Percentiles rank a stretch among this genome's conserved stretches.
These are phyloP conservation scores for Irena cyanogastra DNA, from an alignment of 2,113 vertebrate genomes.

Conservation along the genomic window DNA sequence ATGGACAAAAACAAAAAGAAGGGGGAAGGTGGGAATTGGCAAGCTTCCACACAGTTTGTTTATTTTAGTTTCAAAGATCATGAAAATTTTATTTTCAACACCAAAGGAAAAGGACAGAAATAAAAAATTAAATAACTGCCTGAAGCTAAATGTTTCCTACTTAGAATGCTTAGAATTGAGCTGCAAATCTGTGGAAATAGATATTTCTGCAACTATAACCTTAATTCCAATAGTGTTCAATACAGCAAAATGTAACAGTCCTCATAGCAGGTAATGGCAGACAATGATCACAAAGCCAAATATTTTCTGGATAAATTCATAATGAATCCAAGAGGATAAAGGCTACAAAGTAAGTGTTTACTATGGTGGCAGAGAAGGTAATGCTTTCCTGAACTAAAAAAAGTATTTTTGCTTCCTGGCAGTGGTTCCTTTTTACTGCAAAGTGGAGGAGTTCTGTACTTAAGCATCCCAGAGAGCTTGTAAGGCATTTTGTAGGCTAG, in stretches of 20 bases:
- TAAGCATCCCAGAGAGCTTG: not conserved
- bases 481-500: not conserved
- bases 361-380: not conserved
- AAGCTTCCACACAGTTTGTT: not conserved
- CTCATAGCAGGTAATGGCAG: not conserved
- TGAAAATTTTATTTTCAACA: not conserved
- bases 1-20: not conserved
- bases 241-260: not conserved
- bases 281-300: not conserved
- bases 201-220: not conserved
- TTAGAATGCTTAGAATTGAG: not conserved
- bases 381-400: not conserved
- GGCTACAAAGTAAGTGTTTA: not conserved
- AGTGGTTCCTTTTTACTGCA: not conserved
- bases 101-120: not conserved
- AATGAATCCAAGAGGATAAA: not conserved
- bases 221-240: not conserved
- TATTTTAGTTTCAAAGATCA: not conserved
- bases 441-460: not conserved
- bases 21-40: not conserved
- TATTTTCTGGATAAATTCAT: not conserved
- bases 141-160: not conserved
- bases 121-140: slow-evolving; percentile 2
- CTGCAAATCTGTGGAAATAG: not conserved
- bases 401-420: not conserved